These are phyloP conservation scores for Sinosuthora webbiana DNA, from an alignment of 2,113 vertebrate genomes.

Conservation along the genomic window DNA sequence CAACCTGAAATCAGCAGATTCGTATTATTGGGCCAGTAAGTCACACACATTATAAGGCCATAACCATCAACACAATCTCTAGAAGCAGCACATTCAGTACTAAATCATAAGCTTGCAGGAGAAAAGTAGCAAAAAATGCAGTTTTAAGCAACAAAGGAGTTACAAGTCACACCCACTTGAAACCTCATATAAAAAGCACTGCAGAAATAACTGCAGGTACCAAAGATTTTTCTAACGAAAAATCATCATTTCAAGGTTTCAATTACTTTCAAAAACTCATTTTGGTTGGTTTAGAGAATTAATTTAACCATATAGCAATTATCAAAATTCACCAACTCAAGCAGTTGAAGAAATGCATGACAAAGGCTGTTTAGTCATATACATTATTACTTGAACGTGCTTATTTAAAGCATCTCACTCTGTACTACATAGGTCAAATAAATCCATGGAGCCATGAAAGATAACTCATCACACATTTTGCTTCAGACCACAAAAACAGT, in stretches of 20 bases:
- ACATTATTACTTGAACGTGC: not conserved
- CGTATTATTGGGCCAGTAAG: fast-evolving
- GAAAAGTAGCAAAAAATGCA: not conserved
- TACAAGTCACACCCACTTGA: fast-evolving
- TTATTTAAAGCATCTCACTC: not conserved
- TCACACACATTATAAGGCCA: not conserved
- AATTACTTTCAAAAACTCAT: not conserved
- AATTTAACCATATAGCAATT: not conserved
- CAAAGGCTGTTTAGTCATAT: not conserved
- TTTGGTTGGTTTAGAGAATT: not conserved
- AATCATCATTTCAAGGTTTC: not conserved
- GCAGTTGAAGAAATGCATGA: not conserved
- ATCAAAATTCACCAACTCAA: not conserved
- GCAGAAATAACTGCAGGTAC: not conserved
- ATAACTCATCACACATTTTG: not conserved
- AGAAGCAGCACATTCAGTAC: not conserved
- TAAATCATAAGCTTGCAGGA: not conserved
- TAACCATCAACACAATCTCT: not conserved
- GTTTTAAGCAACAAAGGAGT: not conserved
- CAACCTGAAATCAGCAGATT: not conserved
- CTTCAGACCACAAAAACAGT: not conserved
- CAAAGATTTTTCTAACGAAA: not conserved
- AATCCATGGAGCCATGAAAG: not conserved
- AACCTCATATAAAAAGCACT: fast-evolving
- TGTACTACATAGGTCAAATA: fast-evolving